Evolutionary conservation across 2,888 invertebrate species (phyloP).

Genomic region (Sinohyriopsis cumingii): DNA sequence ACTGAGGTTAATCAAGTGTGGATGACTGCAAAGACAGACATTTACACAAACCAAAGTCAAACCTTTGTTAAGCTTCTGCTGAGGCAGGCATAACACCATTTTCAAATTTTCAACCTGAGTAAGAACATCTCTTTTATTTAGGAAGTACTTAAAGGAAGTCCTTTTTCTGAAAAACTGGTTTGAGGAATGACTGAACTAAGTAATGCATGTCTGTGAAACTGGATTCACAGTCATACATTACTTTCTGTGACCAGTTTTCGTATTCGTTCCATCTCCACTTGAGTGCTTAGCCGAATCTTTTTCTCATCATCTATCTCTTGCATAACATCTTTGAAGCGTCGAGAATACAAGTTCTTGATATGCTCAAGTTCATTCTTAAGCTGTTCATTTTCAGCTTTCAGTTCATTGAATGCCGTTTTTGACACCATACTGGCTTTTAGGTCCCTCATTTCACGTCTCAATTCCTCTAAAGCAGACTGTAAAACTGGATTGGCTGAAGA

Average conservation of each 20-base stretch:
- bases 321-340: slow-evolving; percentile 64
- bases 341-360: slow-evolving; percentile 47
- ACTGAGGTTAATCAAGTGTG: too few relatives aligned
- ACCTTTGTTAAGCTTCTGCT: too few relatives aligned
- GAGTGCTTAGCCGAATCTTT: slow-evolving; percentile 70
- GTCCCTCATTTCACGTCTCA: slow-evolving; percentile 56
- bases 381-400: slow-evolving; percentile 75
- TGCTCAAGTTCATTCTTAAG: slow-evolving; percentile 60
- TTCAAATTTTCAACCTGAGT: too few relatives aligned
- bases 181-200: too few relatives aligned
- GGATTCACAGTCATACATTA: slow-evolving; percentile 40
- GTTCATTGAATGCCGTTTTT: slow-evolving; percentile 85
- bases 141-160: too few relatives aligned
- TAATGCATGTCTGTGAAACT: background rate
- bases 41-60: too few relatives aligned
- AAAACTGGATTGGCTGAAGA: slow-evolving; percentile 27
- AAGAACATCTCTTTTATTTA: too few relatives aligned
- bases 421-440: slow-evolving; percentile 57
- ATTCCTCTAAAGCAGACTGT: slow-evolving; percentile 49
- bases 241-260: slow-evolving; percentile 65
- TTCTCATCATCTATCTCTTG: slow-evolving; percentile 71
- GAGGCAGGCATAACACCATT: too few relatives aligned
- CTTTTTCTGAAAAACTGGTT: too few relatives aligned
- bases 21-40: too few relatives aligned
- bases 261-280: slow-evolving; percentile 72